Evolutionary conservation across 2,797 vertebrate genomes (phyloP), one percentile per base, ranked within the genome.

Genomic region (Meriones psammophilus): DNA sequence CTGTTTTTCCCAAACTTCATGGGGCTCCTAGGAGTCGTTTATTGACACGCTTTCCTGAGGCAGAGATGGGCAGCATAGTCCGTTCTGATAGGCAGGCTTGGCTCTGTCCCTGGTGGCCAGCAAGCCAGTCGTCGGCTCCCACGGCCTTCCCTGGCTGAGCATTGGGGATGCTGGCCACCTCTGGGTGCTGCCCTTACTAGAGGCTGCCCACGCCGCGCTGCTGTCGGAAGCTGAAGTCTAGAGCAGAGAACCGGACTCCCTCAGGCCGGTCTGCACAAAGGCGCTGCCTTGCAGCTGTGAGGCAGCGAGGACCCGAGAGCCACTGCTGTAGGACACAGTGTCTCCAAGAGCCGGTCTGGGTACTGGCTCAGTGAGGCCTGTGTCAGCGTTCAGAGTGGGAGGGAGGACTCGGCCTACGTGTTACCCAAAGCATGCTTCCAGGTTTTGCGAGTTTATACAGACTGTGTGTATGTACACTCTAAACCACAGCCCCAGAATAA

Each of bases 1-100:
- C 76, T 0, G 62, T 13, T 50, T 50, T 36, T 68, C 10, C 28
- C 0, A 2, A 66, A 83, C 81, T 58, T 71, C 28, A 0, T 0
- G 18, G 73, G 42, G 4, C 0, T 22, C 77, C 74, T 26, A 2
- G 56, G 87, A 88, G 69, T 85, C 88, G 2, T n/a, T 50, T 17
- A 4, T 1, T 0, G 30, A 74, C 42, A 0, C 33, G 1, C 69
- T 33, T 39, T 15, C 71, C 2, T 14, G 14, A 30, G 56, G 17
- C 5, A 24, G 12, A 73, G 89, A 24, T 9, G 18, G 56, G 8
- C 36, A 81, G 24, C 2, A 46, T 9, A 36, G 76, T 42, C 3
- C 36, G 0, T 36, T 56, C 78, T 78, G 28, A 22, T 4, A 8
- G 6, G 4, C 42, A 24, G 88, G 73, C 42, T 74, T 28, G 78